Evolutionary conservation across 2,888 invertebrate genomes (phyloP).

Genomic region (Minunthozetes semirufus): DNA sequence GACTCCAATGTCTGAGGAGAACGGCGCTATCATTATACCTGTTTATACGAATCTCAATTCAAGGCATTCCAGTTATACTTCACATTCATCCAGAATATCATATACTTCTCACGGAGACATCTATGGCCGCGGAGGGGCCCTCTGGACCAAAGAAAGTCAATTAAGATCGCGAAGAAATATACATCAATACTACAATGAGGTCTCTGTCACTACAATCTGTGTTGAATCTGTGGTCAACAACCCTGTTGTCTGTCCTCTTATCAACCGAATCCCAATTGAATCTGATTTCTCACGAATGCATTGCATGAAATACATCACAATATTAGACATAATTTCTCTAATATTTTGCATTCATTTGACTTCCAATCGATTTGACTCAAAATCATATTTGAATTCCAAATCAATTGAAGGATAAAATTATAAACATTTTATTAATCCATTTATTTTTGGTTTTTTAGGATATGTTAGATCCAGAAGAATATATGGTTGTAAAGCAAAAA

Average conservation of each 20-base stretch:
- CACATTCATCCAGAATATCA: constrained; percentile 84
- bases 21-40: constrained; percentile 86
- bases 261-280: too few species aligned
- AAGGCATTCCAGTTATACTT: constrained; percentile 89
- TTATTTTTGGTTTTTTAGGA: constrained; percentile 34
- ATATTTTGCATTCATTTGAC: background rate
- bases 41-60: constrained; percentile 78
- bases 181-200: constrained; percentile 43
- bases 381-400: background rate
- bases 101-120: constrained; percentile 91
- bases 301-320: constrained; percentile 1
- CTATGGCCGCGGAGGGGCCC: constrained; percentile 57
- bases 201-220: constrained; percentile 16
- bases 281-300: background rate
- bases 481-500: constrained; percentile 64
- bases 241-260: background rate
- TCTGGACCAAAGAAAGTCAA: constrained; percentile 78
- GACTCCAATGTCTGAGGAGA: constrained; percentile 96
- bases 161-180: constrained; percentile 54
- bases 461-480: constrained; percentile 61
- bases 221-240: background rate
- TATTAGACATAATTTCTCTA: background rate
- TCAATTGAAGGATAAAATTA: background rate
- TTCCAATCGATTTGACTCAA: background rate
- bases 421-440: background rate